A percentile compares a stretch with the other conserved stretches of the same genome.
These are phyloP conservation scores for Orthonevra nobilis DNA, from an alignment of 2,888 invertebrate genomes.

Conservation along the genomic window DNA sequence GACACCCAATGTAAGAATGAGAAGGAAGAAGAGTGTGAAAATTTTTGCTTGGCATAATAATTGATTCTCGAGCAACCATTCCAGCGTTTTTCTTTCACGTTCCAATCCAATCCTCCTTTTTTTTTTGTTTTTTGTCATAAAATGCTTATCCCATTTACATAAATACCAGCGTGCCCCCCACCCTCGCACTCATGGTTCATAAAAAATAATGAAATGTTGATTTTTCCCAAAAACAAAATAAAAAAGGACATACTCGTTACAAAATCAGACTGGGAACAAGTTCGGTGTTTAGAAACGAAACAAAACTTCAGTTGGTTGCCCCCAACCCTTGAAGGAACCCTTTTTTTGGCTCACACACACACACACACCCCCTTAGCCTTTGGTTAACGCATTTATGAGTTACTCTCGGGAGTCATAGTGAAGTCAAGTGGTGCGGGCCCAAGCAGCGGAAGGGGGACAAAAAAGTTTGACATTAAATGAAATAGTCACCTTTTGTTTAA, in stretches of 20 bases:
- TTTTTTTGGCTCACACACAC: background rate
- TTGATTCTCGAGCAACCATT: slow-evolving; percentile 65
- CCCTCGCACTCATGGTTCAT: slow-evolving; percentile 28
- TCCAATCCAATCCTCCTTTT: too few relatives aligned
- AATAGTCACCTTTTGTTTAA: slow-evolving; percentile 70
- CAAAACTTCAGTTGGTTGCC: too few relatives aligned
- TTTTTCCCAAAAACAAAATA: slow-evolving; percentile 59
- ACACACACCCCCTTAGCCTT: slow-evolving; percentile 25
- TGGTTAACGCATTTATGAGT: slow-evolving; percentile 68
- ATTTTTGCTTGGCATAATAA: slow-evolving; percentile 54
- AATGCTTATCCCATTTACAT: slow-evolving; percentile 66
- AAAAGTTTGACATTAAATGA: slow-evolving; percentile 70
- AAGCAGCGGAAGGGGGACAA: slow-evolving; percentile 10
- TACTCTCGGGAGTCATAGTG: slow-evolving; percentile 44
- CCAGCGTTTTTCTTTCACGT: too few relatives aligned
- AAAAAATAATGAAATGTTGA: slow-evolving; percentile 71
- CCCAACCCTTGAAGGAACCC: too few relatives aligned
- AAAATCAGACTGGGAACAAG: slow-evolving; percentile 41
- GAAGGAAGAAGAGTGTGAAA: slow-evolving; percentile 8
- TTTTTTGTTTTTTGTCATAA: slow-evolving; percentile 43
- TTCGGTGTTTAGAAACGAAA: too few relatives aligned
- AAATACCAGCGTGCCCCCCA: slow-evolving; percentile 6
- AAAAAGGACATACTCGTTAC: too few relatives aligned
- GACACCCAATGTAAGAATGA: too few relatives aligned
- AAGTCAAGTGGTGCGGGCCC: background rate